Percentiles rank a stretch among this genome's conserved stretches.
These are phyloP conservation scores for Paedocypris sp. DNA, from an alignment of 2,113 vertebrate species.

Conservation along the genomic window DNA sequence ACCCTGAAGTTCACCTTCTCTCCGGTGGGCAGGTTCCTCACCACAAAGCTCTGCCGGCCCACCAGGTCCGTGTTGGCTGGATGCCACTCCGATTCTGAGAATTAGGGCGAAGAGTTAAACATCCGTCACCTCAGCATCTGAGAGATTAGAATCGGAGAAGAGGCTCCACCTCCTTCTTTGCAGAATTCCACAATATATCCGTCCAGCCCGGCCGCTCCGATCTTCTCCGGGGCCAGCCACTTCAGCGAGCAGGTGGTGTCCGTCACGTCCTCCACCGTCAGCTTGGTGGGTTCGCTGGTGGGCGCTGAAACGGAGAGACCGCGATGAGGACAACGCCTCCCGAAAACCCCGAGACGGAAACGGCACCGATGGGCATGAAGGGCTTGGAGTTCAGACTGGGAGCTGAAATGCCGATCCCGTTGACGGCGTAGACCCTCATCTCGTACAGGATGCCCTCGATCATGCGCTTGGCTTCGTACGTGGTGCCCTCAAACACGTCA, in stretches of 20 bases:
- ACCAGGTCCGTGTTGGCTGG: conserved; percentile 63
- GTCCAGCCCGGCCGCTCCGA: conserved; percentile 78
- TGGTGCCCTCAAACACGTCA: conserved; percentile 61
- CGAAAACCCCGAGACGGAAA: background rate
- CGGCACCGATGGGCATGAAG: conserved; percentile 65
- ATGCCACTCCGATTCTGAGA: conserved; percentile 75
- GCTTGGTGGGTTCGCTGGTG: conserved; percentile 71
- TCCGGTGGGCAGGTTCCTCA: conserved; percentile 72
- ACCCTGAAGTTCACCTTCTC: conserved; percentile 77
- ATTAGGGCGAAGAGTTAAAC: no score
- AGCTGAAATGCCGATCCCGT: conserved; percentile 73
- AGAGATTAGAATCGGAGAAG: no score
- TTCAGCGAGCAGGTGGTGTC: conserved; percentile 75
- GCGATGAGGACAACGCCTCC: background rate
- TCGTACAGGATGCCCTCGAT: conserved; percentile 84
- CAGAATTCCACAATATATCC: conserved; percentile 81
- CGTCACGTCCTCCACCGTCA: conserved; percentile 72
- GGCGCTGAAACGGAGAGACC: conserved; percentile 53
- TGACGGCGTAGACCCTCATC: conserved; percentile 80
- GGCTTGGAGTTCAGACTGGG: conserved; percentile 69
- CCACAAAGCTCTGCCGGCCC: conserved; percentile 65
- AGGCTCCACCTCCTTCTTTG: conserved; percentile 73
- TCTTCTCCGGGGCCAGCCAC: conserved; percentile 73
- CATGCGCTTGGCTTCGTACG: conserved; percentile 79
- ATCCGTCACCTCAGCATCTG: no score